Evolutionary conservation across 2,113 vertebrate species (phyloP).

Genomic region (Shinisaurus crocodilurus): DNA sequence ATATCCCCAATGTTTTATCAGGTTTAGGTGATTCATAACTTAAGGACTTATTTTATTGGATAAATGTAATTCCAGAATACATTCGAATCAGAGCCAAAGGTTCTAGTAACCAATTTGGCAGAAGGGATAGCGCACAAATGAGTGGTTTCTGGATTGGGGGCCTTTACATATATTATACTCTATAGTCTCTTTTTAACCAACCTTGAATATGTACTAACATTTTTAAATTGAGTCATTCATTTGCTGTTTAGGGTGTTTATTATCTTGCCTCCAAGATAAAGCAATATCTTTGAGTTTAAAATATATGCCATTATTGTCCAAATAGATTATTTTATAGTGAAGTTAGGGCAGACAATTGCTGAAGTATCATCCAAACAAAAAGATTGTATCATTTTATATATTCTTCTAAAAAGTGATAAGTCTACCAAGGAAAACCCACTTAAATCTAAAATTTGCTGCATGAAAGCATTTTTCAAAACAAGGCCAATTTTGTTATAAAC

Average conservation of each 20-base stretch:
- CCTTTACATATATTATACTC: not conserved
- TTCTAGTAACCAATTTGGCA: not conserved
- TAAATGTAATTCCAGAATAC: not conserved
- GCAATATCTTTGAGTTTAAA: constrained; percentile 20
- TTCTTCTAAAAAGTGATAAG: not conserved
- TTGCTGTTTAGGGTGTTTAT: constrained; percentile 33
- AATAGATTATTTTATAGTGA: constrained; percentile 36
- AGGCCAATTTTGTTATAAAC: constrained; percentile 19
- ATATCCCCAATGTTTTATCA: not conserved
- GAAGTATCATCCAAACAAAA: constrained; percentile 10
- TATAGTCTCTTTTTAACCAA: not conserved
- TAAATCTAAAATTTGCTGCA: not conserved
- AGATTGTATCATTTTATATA: constrained; percentile 12
- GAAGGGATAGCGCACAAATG: not conserved
- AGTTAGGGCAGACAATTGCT: constrained; percentile 9
- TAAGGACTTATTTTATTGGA: not conserved
- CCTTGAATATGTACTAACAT: not conserved
- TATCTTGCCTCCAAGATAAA: constrained; percentile 38
- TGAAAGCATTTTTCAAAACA: constrained; percentile 33
- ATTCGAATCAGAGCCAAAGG: not conserved
- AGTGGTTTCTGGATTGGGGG: not conserved
- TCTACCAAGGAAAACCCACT: constrained; percentile 9
- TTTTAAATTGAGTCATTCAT: constrained; percentile 20
- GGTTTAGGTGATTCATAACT: not conserved
- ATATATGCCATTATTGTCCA: constrained; percentile 41